A percentile compares a stretch with the other conserved stretches of the same genome.
phyloP scores from a whole-genome alignment of 2,888 invertebrate species.

The Scaptomyza caliginosa region DNA sequence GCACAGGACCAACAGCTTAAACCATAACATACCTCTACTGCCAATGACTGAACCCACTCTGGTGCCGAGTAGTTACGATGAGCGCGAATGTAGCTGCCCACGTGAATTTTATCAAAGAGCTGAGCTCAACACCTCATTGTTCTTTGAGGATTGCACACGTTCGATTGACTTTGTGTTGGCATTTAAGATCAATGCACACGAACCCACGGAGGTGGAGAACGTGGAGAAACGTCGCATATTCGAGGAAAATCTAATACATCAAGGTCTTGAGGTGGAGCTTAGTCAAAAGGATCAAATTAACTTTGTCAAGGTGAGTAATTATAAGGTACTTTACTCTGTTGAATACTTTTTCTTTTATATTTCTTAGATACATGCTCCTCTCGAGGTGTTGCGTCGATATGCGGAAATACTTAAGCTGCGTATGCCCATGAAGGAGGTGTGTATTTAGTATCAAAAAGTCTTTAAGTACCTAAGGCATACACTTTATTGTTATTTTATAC shows the following conservation, averaged over 20 bases:
- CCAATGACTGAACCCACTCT: constrained; percentile 74
- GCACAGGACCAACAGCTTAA: constrained; percentile 16
- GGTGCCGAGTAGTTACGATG: constrained; percentile 60
- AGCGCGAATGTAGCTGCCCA: constrained; percentile 72
- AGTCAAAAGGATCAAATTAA: constrained; percentile 88
- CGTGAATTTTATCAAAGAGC: constrained; percentile 66
- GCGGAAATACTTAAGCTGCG: constrained; percentile 95
- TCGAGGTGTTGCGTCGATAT: constrained; percentile 92
- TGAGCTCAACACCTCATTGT: constrained; percentile 85
- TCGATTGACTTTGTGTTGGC: constrained; percentile 92
- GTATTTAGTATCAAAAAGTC: constrained; percentile 40
- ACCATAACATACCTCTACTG: constrained; percentile 54
- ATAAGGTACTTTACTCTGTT: not conserved
- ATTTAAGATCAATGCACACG: constrained; percentile 88
- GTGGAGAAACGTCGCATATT: constrained; percentile 86
- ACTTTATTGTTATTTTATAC: constrained; percentile 16
- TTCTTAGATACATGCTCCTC: constrained; percentile 92
- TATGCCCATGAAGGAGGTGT: constrained; percentile 96
- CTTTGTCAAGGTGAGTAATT: constrained; percentile 88
- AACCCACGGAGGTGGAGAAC: constrained; percentile 81
- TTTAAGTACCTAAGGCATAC: not conserved
- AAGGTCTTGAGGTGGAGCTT: constrained; percentile 90
- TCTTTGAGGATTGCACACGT: constrained; percentile 89
- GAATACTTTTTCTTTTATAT: not conserved
- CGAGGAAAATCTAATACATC: constrained; percentile 89